Evolutionary conservation across 2,888 invertebrate genomes (phyloP).

Genomic region (Chouioia cunea): DNA sequence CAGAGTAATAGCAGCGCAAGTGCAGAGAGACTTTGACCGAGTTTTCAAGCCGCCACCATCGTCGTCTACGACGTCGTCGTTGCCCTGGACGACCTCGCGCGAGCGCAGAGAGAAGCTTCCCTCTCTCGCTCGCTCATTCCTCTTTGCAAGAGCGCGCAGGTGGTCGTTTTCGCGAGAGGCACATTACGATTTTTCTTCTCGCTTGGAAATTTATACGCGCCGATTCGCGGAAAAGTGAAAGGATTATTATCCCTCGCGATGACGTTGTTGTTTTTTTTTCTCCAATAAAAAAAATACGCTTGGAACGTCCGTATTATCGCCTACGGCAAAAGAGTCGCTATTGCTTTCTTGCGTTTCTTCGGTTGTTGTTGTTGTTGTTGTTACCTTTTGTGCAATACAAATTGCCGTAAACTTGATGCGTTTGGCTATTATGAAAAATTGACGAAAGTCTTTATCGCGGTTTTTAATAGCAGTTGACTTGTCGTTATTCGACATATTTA

Average conservation of each 20-base stretch:
- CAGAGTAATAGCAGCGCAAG: slow-evolving; percentile 59
- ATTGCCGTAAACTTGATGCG: too few relatives aligned
- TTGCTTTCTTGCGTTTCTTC: too few relatives aligned
- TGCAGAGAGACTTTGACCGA: slow-evolving; percentile 54
- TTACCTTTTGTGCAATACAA: too few relatives aligned
- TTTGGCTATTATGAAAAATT: too few relatives aligned
- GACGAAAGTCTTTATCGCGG: too few relatives aligned
- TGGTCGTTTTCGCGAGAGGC: not conserved
- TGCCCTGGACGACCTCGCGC: slow-evolving; percentile 9
- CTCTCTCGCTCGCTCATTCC: slow-evolving; percentile 8
- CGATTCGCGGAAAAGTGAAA: slow-evolving; percentile 32
- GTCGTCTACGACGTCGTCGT: slow-evolving; percentile 1
- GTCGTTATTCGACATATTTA: too few relatives aligned
- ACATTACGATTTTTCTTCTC: slow-evolving; percentile 24
- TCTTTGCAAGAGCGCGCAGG: not conserved
- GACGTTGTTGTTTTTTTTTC: too few relatives aligned
- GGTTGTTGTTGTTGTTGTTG: too few relatives aligned
- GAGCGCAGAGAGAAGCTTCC: slow-evolving; percentile 12
- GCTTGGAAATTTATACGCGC: slow-evolving; percentile 19
- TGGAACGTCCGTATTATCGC: too few relatives aligned
- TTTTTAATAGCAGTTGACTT: too few relatives aligned
- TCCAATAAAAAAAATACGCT: too few relatives aligned
- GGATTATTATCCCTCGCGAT: slow-evolving; percentile 5
- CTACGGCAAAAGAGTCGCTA: too few relatives aligned
- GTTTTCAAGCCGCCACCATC: not conserved